These are phyloP conservation scores for Lethenteron reissneri DNA, from an alignment of 2,113 vertebrate species.

Conservation along the genomic window DNA sequence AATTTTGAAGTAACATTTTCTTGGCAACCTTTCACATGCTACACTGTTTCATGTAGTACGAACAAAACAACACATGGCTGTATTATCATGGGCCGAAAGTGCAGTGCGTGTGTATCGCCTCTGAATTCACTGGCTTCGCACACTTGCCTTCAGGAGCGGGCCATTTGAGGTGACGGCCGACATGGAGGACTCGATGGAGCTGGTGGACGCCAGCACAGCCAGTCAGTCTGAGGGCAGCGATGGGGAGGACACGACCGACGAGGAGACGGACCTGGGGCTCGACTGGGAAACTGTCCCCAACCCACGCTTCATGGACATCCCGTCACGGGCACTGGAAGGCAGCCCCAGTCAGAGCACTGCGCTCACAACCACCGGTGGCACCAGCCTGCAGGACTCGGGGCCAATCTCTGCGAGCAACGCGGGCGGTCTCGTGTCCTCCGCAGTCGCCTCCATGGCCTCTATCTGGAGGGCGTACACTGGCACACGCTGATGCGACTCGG, in stretches of 20 bases:
- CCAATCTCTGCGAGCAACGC: constrained; percentile 39
- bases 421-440: constrained; percentile 80
- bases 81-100: too few relatives aligned
- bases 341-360: constrained; percentile 51
- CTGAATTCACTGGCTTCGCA: too few relatives aligned
- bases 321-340: constrained; percentile 69
- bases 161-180: constrained; percentile 72
- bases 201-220: constrained; percentile 54
- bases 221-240: constrained; percentile 64
- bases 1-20: too few relatives aligned
- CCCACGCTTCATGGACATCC: constrained; percentile 89
- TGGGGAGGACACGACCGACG: constrained; percentile 55
- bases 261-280: constrained; percentile 81
- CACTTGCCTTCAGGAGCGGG: constrained; percentile 33
- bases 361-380: too few relatives aligned
- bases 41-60: too few relatives aligned
- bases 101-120: too few relatives aligned
- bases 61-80: too few relatives aligned
- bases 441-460: constrained; percentile 71
- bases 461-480: constrained; percentile 81
- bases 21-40: too few relatives aligned
- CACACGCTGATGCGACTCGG: constrained; percentile 34
- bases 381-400: constrained; percentile 35
- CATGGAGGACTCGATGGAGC: constrained; percentile 91
- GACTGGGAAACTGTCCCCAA: constrained; percentile 97